Evolutionary conservation across 1,140 invertebrate species (phyloP).

Genomic region (Steinernema khuongi): DNA sequence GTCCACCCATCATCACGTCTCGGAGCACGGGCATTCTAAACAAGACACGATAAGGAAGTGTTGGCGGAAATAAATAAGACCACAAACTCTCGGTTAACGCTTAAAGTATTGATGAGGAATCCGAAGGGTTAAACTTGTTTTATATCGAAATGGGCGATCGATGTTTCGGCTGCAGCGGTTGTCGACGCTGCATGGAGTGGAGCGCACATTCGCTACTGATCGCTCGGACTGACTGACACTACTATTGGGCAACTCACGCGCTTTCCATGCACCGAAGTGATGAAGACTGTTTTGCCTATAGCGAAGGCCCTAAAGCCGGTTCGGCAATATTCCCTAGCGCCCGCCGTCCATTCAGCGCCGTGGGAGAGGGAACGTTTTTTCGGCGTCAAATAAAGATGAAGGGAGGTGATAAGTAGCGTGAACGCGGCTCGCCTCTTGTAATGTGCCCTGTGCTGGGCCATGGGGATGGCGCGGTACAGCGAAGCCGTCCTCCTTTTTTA

Average conservation of each 20-base stretch:
- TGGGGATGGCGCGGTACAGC: too few species aligned
- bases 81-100: not conserved
- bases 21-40: constrained; percentile 34
- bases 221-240: not conserved
- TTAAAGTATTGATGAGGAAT: not conserved
- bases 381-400: not conserved
- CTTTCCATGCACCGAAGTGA: not conserved
- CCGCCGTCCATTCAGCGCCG: not conserved
- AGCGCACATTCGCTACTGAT: constrained; percentile 10
- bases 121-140: constrained; percentile 13
- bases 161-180: constrained; percentile 10
- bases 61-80: not conserved
- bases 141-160: constrained; percentile 6
- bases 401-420: not conserved
- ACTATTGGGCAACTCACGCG: not conserved
- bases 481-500: too few species aligned
- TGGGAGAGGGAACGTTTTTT: not conserved
- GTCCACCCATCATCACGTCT: constrained; percentile 35
- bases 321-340: not conserved
- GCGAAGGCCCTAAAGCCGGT: constrained; percentile 1
- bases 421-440: not conserved
- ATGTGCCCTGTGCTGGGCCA: too few species aligned
- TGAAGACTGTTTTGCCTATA: not conserved
- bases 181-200: not conserved
- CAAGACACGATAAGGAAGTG: constrained; percentile 10